Conservation (phyloP, 2,113 vertebrate genomes). For the Amblyopsis rosae region DNA sequence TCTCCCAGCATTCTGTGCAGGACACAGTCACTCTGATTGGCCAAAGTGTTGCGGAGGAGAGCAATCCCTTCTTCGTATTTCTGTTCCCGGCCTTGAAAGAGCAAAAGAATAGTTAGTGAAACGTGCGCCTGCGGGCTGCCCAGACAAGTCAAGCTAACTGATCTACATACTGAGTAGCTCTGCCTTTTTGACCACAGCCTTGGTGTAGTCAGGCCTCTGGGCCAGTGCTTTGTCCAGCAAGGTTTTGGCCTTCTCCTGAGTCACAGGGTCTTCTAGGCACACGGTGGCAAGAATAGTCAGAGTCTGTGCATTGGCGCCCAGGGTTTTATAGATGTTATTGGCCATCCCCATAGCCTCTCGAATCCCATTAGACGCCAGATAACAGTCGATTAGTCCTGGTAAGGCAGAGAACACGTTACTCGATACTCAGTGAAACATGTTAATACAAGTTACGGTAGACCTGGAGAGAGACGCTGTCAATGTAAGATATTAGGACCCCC, state of each 20-base stretch:
- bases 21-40: conserved; percentile 97
- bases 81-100: conserved; percentile 87
- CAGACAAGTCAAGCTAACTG: not conserved
- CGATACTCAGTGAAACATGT: not conserved
- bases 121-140: not conserved
- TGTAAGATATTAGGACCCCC: conserved; percentile 5
- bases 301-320: conserved; percentile 94
- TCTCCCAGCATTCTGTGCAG: conserved; percentile 97
- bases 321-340: conserved; percentile 97
- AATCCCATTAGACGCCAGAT: conserved; percentile 93
- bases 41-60: conserved; percentile 88
- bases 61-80: conserved; percentile 96
- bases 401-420: not conserved
- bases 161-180: conserved; percentile 88
- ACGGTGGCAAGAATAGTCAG: conserved; percentile 94
- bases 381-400: conserved; percentile 95
- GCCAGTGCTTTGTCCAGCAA: conserved; percentile 93
- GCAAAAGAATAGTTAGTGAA: not conserved
- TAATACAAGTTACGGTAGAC: not conserved
- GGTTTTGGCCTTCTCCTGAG: conserved; percentile 94
- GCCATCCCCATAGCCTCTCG: conserved; percentile 98
- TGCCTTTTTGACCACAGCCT: conserved; percentile 97
- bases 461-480: not conserved
- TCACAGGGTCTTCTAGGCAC: conserved; percentile 95
- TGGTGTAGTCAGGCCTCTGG: conserved; percentile 95